phyloP scores from a whole-genome alignment of 1,140 invertebrate genomes.

The Dolichoris vasculosae region DNA sequence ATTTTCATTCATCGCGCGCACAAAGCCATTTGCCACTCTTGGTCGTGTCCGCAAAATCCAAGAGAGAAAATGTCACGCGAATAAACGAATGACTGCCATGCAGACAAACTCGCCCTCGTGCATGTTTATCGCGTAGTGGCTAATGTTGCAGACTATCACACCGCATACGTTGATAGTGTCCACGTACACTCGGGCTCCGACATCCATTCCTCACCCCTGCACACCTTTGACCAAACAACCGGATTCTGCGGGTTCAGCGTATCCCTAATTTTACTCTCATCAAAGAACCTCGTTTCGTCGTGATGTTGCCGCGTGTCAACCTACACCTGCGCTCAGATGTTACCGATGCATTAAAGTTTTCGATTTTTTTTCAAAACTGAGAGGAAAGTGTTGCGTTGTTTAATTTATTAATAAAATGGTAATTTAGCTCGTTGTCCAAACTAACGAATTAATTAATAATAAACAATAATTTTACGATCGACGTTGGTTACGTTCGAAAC shows the following conservation, averaged over 20 bases:
- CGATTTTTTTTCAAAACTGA: no score
- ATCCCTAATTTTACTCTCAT: constrained; percentile 49
- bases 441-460: no score
- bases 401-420: no score
- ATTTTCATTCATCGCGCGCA: neutral
- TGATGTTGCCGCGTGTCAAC: neutral
- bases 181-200: constrained; percentile 39
- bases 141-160: constrained; percentile 17
- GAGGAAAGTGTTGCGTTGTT: no score
- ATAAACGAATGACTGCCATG: constrained; percentile 53
- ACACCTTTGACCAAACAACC: constrained; percentile 60
- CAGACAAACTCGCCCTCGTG: constrained; percentile 53
- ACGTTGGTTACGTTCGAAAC: no score
- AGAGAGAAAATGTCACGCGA: constrained; percentile 59
- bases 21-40: neutral
- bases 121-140: constrained; percentile 59
- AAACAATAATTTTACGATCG: no score
- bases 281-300: constrained; percentile 38
- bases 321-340: neutral
- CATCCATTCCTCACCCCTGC: neutral
- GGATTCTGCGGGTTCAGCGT: constrained; percentile 1
- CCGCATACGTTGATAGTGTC: constrained; percentile 19
- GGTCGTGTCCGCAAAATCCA: neutral
- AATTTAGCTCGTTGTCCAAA: no score
- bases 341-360: no score